Evolutionary conservation across 2,797 vertebrate genomes (phyloP).

Genomic region (Pachyuromys duprasi): DNA sequence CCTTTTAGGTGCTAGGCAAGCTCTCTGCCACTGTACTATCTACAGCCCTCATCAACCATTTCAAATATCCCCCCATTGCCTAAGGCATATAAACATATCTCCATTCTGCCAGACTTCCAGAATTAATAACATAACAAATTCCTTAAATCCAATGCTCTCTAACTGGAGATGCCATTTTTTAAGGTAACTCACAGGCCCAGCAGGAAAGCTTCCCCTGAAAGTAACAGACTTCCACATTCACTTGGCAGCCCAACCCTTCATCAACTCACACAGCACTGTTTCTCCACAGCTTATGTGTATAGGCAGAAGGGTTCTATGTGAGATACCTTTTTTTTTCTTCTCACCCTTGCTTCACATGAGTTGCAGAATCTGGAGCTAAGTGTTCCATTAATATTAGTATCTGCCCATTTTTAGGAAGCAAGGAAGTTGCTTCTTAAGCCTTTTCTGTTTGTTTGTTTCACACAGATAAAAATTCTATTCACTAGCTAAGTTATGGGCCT

Average conservation of each 20-base stretch:
- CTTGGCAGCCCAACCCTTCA: neutral
- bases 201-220: neutral
- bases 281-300: neutral
- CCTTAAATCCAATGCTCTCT: neutral
- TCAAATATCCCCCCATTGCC: constrained; percentile 13
- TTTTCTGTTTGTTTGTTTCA: neutral
- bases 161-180: neutral
- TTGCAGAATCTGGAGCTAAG: neutral
- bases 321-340: neutral
- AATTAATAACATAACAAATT: neutral
- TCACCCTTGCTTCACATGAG: neutral
- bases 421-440: neutral
- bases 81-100: neutral
- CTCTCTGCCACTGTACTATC: neutral
- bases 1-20: too few species aligned
- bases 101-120: neutral
- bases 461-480: neutral
- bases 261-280: neutral
- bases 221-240: neutral
- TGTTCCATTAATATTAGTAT: neutral
- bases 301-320: neutral
- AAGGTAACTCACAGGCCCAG: neutral
- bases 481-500: neutral
- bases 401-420: neutral
- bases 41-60: neutral